Evolutionary conservation across 2,888 invertebrate species (phyloP), one percentile per base, ranked within the genome.

Genomic region (Nephrocerus scutellatus): DNA sequence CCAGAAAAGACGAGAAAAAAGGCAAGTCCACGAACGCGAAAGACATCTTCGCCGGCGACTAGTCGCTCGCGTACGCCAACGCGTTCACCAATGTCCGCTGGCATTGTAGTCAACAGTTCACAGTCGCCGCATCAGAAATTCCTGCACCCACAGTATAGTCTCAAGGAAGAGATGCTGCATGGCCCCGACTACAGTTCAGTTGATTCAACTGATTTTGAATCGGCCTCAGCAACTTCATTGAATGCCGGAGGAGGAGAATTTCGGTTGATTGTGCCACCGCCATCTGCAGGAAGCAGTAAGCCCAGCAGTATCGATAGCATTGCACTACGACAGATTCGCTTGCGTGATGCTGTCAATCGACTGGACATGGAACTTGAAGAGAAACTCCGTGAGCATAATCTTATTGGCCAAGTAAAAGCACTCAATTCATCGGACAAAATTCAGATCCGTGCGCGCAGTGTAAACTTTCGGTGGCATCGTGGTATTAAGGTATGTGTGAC

Each of bases 401-500:
- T 83, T 26, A 84, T 86, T 48, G 85, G 85, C 0, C 73, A 70
- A 46, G 72, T 76, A 16, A 74, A 73, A 30, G 72, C 72, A 13
- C 69, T 74, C 26, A 70, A 71, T 29, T 70, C 71, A 22, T 74
- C 74, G 34, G 68, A 69, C 54, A 78, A 77, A 62, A 76, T 80
- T 57, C 82, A 82, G 50, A 81, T 89, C 39, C 77, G 80, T 49
- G 77, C 85, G 8, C 70, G 84, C 20, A 80, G 83, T 59, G 87
- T 92, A 28, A 84, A 84, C 47, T 95, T 95, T 70, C 83, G 85
- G 41, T 95, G 95, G 93, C 92, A 92, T 71, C 74, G 91, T 10
- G 92, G 93, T 4, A 84, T 89, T 44, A 93, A 93, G 48, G 57
- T 57, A 36, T 25, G 14, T 29, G 66, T 24, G 30, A 12, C 12